Conservation (phyloP, 1,140 invertebrate genomes). For the Mya arenaria region DNA sequence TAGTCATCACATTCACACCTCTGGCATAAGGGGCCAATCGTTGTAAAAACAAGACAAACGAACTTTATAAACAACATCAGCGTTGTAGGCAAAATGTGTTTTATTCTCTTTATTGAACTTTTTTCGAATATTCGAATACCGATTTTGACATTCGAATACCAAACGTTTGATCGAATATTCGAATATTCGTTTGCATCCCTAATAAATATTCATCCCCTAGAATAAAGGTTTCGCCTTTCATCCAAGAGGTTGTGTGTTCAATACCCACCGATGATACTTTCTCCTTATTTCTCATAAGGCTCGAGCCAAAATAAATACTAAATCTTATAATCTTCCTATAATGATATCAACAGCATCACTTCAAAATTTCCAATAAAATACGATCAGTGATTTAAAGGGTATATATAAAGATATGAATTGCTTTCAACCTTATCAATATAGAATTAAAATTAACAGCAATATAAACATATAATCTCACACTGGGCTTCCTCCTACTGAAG, state of each 20-base stretch:
- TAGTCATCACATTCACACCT: no score
- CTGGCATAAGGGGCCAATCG: no score
- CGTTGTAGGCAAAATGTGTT: no score
- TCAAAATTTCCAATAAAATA: background rate
- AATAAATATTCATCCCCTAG: background rate
- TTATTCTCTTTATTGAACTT: no score
- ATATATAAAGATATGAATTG: no score
- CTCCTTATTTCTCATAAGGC: background rate
- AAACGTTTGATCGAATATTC: no score
- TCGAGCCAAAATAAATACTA: background rate
- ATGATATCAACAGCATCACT: background rate
- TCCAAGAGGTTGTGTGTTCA: background rate
- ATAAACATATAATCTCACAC: background rate
- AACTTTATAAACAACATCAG: no score
- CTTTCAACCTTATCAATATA: background rate
- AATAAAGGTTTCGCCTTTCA: background rate
- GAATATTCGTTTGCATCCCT: no score
- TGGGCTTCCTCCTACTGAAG: conserved; percentile 11
- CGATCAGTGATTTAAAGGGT: background rate
- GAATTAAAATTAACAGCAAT: background rate
- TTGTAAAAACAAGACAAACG: no score
- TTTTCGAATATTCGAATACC: no score
- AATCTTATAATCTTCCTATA: background rate
- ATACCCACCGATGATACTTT: background rate
- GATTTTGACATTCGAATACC: no score